Percentiles rank a stretch among this genome's conserved stretches.
These are phyloP conservation scores for Dendrolimus kikuchii DNA, from an alignment of 1,140 invertebrate genomes.

Conservation along the genomic window DNA sequence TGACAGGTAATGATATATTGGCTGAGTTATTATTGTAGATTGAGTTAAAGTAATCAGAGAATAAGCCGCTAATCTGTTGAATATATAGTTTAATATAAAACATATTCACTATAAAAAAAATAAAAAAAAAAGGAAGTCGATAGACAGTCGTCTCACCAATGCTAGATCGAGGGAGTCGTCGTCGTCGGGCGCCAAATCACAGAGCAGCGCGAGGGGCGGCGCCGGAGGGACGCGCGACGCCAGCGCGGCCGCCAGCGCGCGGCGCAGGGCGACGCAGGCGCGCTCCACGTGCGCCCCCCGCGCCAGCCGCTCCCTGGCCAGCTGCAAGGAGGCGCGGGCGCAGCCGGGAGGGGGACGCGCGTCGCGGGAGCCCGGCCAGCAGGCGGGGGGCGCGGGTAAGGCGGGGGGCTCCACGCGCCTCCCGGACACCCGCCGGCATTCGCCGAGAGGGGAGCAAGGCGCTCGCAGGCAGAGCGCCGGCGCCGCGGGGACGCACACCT, in stretches of 20 bases:
- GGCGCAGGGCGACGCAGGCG: slow-evolving; percentile 81
- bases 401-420: slow-evolving; percentile 83
- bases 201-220: slow-evolving; percentile 81
- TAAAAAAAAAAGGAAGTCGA: too few relatives aligned
- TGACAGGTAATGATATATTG: too few relatives aligned
- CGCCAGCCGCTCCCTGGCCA: slow-evolving; percentile 79
- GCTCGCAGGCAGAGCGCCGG: slow-evolving; percentile 84
- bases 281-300: slow-evolving; percentile 85
- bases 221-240: slow-evolving; percentile 56
- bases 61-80: too few relatives aligned
- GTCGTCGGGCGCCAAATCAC: slow-evolving; percentile 84
- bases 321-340: slow-evolving; percentile 83
- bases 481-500: slow-evolving; percentile 84
- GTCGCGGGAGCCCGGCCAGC: slow-evolving; percentile 83
- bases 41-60: too few relatives aligned
- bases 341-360: slow-evolving; percentile 78
- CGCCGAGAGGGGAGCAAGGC: slow-evolving; percentile 84
- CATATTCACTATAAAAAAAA: too few relatives aligned
- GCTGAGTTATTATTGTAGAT: too few relatives aligned
- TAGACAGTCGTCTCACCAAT: slow-evolving; percentile 74
- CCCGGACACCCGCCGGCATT: slow-evolving; percentile 84
- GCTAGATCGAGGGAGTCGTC: slow-evolving; percentile 92
- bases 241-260: slow-evolving; percentile 76
- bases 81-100: too few relatives aligned
- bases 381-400: slow-evolving; percentile 81